Conservation (phyloP, 2,113 vertebrate genomes). For the Ginglymostoma cirratum region DNA sequence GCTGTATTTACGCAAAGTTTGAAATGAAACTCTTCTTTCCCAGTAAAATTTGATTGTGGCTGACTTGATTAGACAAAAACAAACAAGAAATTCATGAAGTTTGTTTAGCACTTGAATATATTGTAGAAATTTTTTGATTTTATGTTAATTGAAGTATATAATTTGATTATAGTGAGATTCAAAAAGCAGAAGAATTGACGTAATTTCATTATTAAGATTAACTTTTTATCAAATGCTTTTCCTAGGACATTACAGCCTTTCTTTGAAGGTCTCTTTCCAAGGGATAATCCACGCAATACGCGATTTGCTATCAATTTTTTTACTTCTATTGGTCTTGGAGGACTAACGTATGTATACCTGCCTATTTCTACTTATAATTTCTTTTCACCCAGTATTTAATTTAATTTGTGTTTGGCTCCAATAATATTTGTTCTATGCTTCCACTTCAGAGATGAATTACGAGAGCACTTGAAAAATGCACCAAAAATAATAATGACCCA, state of each 20-base stretch:
- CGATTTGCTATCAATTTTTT: conserved; percentile 99
- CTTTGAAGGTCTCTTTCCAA: conserved; percentile 90
- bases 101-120: neutral
- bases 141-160: neutral
- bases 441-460: conserved; percentile 79
- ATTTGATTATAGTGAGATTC: neutral
- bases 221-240: conserved; percentile 42
- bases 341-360: conserved; percentile 78
- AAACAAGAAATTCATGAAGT: neutral
- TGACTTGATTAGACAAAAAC: neutral
- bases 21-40: neutral
- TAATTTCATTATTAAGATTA: neutral
- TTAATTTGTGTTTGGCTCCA: neutral
- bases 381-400: neutral
- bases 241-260: conserved; percentile 82
- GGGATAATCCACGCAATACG: conserved; percentile 94
- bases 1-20: neutral
- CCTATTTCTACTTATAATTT: too few relatives aligned
- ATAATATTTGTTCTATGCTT: neutral
- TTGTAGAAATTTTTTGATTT: neutral
- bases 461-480: conserved; percentile 93
- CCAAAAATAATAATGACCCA: conserved; percentile 96
- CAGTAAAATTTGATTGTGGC: neutral
- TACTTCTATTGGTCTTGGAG: conserved; percentile 95
- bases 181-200: neutral